A percentile compares a stretch with the other conserved stretches of the same genome.
These are phyloP conservation scores for Luscinia luscinia DNA, from an alignment of 2,797 vertebrate genomes.

Conservation along the genomic window DNA sequence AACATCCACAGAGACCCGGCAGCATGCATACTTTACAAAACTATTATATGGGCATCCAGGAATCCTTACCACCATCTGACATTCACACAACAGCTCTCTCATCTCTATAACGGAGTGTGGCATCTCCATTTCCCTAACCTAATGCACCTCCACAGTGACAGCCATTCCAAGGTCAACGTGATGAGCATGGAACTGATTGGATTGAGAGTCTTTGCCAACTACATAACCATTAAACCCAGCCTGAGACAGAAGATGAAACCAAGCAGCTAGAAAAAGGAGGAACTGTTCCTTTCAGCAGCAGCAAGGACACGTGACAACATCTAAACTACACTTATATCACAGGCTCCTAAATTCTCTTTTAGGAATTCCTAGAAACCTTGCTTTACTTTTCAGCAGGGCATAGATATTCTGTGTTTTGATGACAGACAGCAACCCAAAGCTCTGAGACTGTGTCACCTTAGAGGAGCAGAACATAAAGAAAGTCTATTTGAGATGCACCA, in stretches of 20 bases:
- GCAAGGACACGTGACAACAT: not conserved
- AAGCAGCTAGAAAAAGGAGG: not conserved
- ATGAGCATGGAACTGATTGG: not conserved
- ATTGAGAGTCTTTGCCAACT: not conserved
- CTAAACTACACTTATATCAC: not conserved
- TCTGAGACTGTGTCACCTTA: not conserved
- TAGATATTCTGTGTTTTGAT: not conserved
- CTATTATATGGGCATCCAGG: not conserved
- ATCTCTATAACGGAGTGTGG: not conserved
- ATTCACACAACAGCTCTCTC: not conserved
- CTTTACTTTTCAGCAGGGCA: not conserved
- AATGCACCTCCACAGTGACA: not conserved
- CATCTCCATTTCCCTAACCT: not conserved
- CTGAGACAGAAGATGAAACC: not conserved
- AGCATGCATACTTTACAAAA: not conserved
- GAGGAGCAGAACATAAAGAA: not conserved
- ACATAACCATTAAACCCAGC: not conserved
- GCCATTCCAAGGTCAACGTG: not conserved
- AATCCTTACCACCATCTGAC: not conserved
- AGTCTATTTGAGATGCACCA: not conserved
- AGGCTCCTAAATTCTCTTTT: not conserved
- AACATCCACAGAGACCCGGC: accelerated
- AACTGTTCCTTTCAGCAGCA: not conserved
- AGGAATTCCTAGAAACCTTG: not conserved
- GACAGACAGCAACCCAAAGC: not conserved